Percentiles rank a stretch among this genome's conserved stretches.
Evolutionary conservation across 2,113 vertebrate genomes (phyloP).

Genomic region (Pteruthius melanotis): DNA sequence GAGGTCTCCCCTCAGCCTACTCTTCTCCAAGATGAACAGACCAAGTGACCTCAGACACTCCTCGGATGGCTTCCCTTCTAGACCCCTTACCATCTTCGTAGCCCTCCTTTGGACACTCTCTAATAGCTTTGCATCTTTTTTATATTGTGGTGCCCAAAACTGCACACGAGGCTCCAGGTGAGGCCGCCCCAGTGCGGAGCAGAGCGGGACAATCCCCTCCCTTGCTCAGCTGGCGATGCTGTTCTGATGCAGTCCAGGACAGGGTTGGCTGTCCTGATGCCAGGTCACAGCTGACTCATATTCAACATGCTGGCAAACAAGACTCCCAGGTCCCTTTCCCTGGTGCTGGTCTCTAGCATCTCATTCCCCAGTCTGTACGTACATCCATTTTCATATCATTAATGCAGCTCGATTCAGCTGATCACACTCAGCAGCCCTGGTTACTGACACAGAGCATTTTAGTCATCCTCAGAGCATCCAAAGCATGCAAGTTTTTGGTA

Average conservation of each 20-base stretch:
- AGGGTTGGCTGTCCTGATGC: neutral
- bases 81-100: neutral
- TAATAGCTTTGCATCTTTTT: neutral
- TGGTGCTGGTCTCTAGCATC: neutral
- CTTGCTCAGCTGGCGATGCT: accelerated
- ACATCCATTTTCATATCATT: neutral
- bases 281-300: neutral
- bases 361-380: neutral
- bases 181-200: accelerated
- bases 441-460: neutral
- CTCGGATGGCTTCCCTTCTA: neutral
- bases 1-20: neutral
- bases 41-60: neutral
- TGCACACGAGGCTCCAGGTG: accelerated
- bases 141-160: neutral
- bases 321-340: neutral
- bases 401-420: neutral
- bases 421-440: neutral
- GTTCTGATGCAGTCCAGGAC: neutral
- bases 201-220: neutral
- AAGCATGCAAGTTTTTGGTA: neutral
- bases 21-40: neutral
- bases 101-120: neutral
- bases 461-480: neutral
- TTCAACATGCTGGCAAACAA: neutral